phyloP scores from a whole-genome alignment of 2,888 invertebrate species.

The Osedax frankpressi region DNA sequence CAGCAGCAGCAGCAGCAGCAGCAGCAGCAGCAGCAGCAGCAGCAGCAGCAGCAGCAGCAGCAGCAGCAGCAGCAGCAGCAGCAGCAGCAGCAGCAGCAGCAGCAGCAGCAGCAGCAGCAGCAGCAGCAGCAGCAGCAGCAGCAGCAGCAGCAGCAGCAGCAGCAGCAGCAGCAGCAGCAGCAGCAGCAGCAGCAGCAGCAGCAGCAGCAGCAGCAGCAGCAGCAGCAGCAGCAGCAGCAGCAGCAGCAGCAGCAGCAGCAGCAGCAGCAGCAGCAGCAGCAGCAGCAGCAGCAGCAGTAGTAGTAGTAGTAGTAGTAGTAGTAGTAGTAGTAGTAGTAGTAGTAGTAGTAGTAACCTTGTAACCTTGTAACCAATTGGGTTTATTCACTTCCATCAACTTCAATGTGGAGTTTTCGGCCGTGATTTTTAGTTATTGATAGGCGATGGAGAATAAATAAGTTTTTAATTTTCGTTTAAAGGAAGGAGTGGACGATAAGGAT shows the following conservation, averaged over 20 bases:
- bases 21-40: constrained; percentile 12
- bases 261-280: not conserved
- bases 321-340: constrained; percentile 7
- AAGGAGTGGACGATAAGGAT: no score
- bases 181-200: not conserved
- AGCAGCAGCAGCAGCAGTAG: constrained; percentile 12
- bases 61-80: constrained; percentile 13
- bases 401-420: no score
- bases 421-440: no score
- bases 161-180: not conserved
- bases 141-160: not conserved
- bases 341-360: not conserved
- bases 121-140: not conserved
- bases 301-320: constrained; percentile 15
- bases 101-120: not conserved
- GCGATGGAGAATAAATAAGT: no score
- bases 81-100: constrained; percentile 10
- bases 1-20: constrained; percentile 12
- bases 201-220: not conserved
- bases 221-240: not conserved
- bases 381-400: no score
- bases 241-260: not conserved
- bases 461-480: no score
- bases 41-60: constrained; percentile 13
- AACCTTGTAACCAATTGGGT: no score